Base-by-base conservation (phyloP, 1,140 invertebrate genomes). In the Limonius californicus region DNA sequence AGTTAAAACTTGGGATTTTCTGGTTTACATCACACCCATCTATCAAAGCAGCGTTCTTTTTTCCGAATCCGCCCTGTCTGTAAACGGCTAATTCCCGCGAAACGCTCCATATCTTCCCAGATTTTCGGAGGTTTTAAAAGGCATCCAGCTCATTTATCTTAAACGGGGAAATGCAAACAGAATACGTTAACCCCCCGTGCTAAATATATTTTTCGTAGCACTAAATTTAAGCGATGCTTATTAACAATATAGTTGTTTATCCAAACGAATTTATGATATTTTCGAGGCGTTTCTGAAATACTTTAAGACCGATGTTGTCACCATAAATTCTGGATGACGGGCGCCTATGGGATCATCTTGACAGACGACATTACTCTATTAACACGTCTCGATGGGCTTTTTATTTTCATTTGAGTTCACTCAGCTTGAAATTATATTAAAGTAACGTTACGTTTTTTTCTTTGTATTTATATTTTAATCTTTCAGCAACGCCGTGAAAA, bases 201-300 rank as follows among this genome's bases (percentile, higher is more conserved):
- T 50, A 50, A 50, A 50, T 50, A 50, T 50, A 50, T 7, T 39
- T 39, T 39, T 39, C n/a, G 35, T 27, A 9, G 3, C 23, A 27
- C n/a, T n/a, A n/a, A n/a, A 27, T 27, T 27, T 27, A 4, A 27
- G n/a, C 35, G 7, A 39, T 39, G n/a, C n/a, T n/a, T n/a, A n/a
- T n/a, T n/a, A n/a, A n/a, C n/a, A n/a, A n/a, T 12, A 9, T 50
- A 50, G 18, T 50, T 50, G 45, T 50, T 50, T 50, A 21, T 50
- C 2, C 14, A 50, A 50, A 50, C 45, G n/a, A 50, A 50, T 50
- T 50, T 50, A 50, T 18, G 45, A 50, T 50, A 50, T 50, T 50
- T 19, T 50, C 20, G 4, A 18, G 16, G 2, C 11, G n/a, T 39
- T 39, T n/a, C n/a, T n/a, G n/a, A n/a, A n/a, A n/a, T n/a, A 9